Percentiles rank a stretch among this genome's conserved stretches.
Conservation (phyloP, 2,797 vertebrate genomes). For the Hipposideros larvatus region DNA sequence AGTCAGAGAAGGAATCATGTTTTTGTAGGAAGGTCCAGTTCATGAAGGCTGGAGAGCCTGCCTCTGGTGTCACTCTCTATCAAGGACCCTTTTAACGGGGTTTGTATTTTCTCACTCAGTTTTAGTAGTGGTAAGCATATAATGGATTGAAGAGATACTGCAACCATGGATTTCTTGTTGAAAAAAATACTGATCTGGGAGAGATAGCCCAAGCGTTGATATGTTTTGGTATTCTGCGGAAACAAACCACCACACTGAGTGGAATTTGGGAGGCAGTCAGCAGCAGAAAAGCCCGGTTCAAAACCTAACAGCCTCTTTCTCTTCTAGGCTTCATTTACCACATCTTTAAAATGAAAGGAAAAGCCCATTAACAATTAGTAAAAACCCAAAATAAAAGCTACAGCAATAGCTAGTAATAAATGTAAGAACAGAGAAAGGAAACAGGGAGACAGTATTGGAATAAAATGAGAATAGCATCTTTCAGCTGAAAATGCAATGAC, state of each 20-base stretch:
- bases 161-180: not conserved
- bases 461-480: not conserved
- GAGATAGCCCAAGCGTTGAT: not conserved
- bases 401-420: not conserved
- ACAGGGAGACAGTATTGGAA: not conserved
- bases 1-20: not conserved
- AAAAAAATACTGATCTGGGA: not conserved
- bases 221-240: not conserved
- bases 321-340: slow-evolving; percentile 20
- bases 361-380: not conserved
- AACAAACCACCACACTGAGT: not conserved
- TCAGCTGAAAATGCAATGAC: not conserved
- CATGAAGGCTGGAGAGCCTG: not conserved
- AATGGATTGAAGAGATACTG: not conserved
- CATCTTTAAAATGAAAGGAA: not conserved
- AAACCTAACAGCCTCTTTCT: not conserved
- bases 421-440: not conserved
- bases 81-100: not conserved
- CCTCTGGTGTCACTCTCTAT: not conserved
- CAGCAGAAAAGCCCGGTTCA: not conserved
- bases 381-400: not conserved
- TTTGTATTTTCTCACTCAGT: not conserved
- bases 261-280: not conserved
- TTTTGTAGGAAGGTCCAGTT: not conserved
- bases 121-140: not conserved